Evolutionary conservation across 2,797 vertebrate species (phyloP), one percentile per base, ranked within the genome.

Genomic region (Sebastes kiyomatsui): DNA sequence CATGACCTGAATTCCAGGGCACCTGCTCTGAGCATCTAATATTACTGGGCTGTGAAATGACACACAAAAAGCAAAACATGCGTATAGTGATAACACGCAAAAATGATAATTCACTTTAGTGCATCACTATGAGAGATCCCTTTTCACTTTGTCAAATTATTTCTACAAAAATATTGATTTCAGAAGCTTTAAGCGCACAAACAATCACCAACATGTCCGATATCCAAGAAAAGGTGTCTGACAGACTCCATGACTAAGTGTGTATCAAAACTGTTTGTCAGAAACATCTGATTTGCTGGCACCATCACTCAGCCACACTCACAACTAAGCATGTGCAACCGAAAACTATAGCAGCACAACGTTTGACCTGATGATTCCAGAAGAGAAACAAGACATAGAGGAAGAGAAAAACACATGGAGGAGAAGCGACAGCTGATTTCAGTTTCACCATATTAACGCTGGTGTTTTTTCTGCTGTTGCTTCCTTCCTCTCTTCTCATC

Each of bases 371-470:
- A 38, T 25, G 7, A 59, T n/a, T 16, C 2, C 3, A 38, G 35
- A 69, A 32, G 35, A 69, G 42, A 30, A 68, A 6, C n/a, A 12
- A 7, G 33, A 69, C 18, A 9, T 16, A 23, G 22, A 22, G n/a
- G 23, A 67, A 71, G 20, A 75, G 11, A 52, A 66, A 73, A 3
- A 70, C 14, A 49, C 18, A 72, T 23, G 28, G 10, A 30, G 5
- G 7, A 32, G 35, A 66, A 54, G 25, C 14, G 10, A 72, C 71
- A 79, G 79, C 86, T 82, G 69, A 85, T 78, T 83, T 76, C 66
- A 78, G 69, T 75, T 87, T 82, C 35, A 64, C 18, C 81, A 59
- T 56, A 70, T 81, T 79, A 82, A 58, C 13, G 3, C 5, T 25
- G 35, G 27, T 77, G 75, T 78, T 73, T 77, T 74, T 77, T 75